phyloP scores from a whole-genome alignment of 2,888 invertebrate genomes.

The Dichetophora obliterata region DNA sequence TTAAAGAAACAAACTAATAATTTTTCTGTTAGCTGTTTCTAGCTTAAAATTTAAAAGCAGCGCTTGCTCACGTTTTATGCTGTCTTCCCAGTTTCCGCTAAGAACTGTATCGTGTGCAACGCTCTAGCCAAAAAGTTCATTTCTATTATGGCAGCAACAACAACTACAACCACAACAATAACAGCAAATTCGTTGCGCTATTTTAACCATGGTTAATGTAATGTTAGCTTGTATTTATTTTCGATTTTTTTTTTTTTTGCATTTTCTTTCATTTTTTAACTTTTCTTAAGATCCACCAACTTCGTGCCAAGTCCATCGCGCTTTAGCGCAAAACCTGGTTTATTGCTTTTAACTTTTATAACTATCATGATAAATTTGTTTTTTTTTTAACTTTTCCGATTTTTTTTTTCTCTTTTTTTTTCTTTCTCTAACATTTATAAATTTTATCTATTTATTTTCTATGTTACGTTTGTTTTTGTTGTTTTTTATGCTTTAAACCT shows the following conservation, averaged over 20 bases:
- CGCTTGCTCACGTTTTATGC: no score
- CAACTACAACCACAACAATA: background rate
- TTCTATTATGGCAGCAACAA: background rate
- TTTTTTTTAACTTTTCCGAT: background rate
- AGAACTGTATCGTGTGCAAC: no score
- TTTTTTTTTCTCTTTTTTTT: background rate
- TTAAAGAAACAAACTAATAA: no score
- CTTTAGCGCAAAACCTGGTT: no score
- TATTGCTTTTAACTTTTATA: no score
- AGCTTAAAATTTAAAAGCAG: no score
- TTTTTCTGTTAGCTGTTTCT: no score
- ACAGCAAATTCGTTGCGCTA: constrained; percentile 4
- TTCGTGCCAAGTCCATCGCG: background rate
- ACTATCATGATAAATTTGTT: background rate
- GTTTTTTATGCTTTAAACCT: no score
- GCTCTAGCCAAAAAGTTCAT: background rate
- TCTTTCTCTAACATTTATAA: no score
- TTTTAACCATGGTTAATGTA: constrained; percentile 16
- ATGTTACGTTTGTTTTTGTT: no score
- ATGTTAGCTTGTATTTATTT: background rate
- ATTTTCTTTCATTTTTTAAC: background rate
- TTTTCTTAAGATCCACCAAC: background rate
- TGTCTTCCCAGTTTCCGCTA: no score
- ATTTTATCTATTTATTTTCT: no score
- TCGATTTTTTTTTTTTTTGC: background rate